Evolutionary conservation across 2,113 vertebrate genomes (phyloP).

Genomic region (Tauraco erythrolophus): DNA sequence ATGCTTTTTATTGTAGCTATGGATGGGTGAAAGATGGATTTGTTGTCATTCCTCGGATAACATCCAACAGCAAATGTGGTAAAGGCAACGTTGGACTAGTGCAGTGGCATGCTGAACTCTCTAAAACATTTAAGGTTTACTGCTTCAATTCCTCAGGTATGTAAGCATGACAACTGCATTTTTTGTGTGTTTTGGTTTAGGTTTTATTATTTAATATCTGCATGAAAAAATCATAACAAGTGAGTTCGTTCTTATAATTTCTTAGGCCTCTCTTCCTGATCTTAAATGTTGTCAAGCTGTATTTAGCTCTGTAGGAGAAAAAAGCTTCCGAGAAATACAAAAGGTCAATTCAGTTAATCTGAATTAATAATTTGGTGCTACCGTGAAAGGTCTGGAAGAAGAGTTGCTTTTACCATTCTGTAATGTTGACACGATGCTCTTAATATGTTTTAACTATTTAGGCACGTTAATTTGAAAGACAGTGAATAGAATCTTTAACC

Average conservation of each 20-base stretch:
- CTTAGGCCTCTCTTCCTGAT: rapidly evolving
- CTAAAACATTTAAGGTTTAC: constrained; percentile 71
- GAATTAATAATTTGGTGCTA: neutral
- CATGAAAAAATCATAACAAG: neutral
- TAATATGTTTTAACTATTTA: neutral
- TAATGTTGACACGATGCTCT: neutral
- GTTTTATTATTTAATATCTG: neutral
- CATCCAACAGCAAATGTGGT: constrained; percentile 81
- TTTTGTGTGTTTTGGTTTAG: neutral
- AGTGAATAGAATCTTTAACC: neutral
- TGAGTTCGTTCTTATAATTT: neutral
- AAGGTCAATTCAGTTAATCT: neutral
- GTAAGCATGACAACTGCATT: neutral
- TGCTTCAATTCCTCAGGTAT: constrained; percentile 91
- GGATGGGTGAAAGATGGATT: constrained; percentile 88
- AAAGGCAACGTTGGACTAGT: constrained; percentile 77
- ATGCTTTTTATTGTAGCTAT: constrained; percentile 77
- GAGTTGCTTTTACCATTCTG: neutral
- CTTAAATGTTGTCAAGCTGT: neutral
- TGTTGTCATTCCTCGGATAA: constrained; percentile 83
- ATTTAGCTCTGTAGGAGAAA: neutral
- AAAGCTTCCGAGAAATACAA: neutral
- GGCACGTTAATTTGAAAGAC: neutral
- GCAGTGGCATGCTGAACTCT: constrained; percentile 62
- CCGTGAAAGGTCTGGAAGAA: neutral